Conservation (phyloP, 2,113 vertebrate species). For the Gasterosteus aculeatus region DNA sequence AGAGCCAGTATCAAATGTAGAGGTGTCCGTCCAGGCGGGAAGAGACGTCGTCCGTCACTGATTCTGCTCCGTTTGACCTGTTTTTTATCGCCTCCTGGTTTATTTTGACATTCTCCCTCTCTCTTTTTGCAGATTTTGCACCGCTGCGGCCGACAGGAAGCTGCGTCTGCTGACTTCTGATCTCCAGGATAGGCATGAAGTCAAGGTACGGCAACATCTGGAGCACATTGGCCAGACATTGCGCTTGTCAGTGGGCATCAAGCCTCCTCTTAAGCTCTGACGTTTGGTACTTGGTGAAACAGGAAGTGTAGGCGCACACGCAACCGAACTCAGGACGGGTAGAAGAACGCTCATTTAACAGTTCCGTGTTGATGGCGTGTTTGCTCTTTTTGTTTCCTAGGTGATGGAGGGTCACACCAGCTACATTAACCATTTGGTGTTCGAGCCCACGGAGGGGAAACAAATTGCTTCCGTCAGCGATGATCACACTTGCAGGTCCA, state of each 20-base stretch:
- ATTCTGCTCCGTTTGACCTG: constrained; percentile 5
- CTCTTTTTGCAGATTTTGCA: constrained; percentile 87
- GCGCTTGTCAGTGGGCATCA: constrained; percentile 51
- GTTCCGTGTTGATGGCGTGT: constrained; percentile 6
- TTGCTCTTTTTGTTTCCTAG: constrained; percentile 75
- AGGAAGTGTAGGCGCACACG: constrained; percentile 40
- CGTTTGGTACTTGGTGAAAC: constrained; percentile 45
- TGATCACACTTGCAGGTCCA: constrained; percentile 98
- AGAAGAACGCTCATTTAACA: constrained; percentile 16
- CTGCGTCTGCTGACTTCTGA: constrained; percentile 92
- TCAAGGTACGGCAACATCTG: constrained; percentile 86
- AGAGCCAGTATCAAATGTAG: constrained; percentile 24
- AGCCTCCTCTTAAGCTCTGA: constrained; percentile 39
- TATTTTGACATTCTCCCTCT: constrained; percentile 47
- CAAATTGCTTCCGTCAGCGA: constrained; percentile 96
- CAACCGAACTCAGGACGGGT: neutral
- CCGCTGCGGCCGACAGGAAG: constrained; percentile 90
- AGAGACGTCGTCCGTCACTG: constrained; percentile 38
- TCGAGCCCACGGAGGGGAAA: constrained; percentile 91
- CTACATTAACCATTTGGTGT: constrained; percentile 95
- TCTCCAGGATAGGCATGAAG: constrained; percentile 90
- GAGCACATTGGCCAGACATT: constrained; percentile 53
- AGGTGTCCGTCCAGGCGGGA: constrained; percentile 53
- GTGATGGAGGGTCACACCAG: constrained; percentile 91
- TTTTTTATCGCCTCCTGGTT: constrained; percentile 52